Percentiles rank a stretch among this genome's conserved stretches.
Conservation (phyloP, 2,797 vertebrate species). For the Australoheros facetus region DNA sequence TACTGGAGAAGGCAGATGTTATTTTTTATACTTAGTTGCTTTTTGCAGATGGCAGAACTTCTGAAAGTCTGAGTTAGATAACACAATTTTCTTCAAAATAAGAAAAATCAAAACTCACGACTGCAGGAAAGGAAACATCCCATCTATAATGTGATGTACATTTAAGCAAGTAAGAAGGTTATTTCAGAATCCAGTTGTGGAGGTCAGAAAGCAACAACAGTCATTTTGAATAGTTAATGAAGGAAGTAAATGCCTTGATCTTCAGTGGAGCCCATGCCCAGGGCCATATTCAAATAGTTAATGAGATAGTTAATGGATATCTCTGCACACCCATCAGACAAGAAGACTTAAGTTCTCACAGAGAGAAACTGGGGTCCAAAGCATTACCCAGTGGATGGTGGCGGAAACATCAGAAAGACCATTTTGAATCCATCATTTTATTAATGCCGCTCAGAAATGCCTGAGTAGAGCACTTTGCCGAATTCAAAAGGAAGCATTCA, state of each 20-base stretch:
- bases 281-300: conserved; percentile 38
- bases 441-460: conserved; percentile 25
- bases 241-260: conserved; percentile 31
- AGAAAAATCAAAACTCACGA: neutral
- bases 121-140: neutral
- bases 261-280: conserved; percentile 12
- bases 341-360: conserved; percentile 1
- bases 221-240: conserved; percentile 46
- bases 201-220: conserved; percentile 16
- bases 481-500: conserved; percentile 34
- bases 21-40: neutral
- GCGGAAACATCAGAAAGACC: conserved; percentile 27
- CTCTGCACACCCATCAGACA: conserved; percentile 11
- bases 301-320: conserved; percentile 51
- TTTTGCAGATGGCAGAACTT: neutral
- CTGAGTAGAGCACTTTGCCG: conserved; percentile 27
- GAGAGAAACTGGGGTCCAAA: neutral
- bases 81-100: neutral
- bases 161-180: neutral
- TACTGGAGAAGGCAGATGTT: neutral
- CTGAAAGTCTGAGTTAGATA: neutral
- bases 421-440: conserved; percentile 34
- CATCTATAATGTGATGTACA: neutral
- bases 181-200: conserved; percentile 2
- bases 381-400: neutral